Percentiles rank a stretch among this genome's conserved stretches.
These are phyloP conservation scores for Drosophila nr. perissopoda DNA, from an alignment of 2,888 invertebrate genomes.

Conservation along the genomic window DNA sequence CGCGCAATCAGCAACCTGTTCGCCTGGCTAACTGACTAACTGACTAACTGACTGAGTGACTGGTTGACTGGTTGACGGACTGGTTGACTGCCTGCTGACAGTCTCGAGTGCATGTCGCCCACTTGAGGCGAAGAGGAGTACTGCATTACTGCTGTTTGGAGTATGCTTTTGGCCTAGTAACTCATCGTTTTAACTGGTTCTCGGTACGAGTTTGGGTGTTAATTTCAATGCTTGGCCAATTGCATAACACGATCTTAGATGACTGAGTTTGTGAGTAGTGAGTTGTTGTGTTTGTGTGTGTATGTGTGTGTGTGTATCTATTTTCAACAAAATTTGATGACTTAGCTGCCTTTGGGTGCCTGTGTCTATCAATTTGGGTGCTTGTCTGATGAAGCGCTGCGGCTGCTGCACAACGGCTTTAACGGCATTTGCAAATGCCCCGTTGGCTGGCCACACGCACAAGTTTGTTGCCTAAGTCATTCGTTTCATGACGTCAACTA, in stretches of 20 bases:
- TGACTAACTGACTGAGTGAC: conserved; percentile 4
- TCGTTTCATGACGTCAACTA: conserved; percentile 74
- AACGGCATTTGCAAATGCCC: conserved; percentile 47
- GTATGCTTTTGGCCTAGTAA: conserved; percentile 26
- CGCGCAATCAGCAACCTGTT: conserved; percentile 28
- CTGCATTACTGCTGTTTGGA: background rate
- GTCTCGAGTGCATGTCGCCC: conserved; percentile 11
- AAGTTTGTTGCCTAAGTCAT: conserved; percentile 65
- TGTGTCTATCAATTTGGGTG: background rate
- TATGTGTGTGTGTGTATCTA: background rate
- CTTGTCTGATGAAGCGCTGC: conserved; percentile 13
- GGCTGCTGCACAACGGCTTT: conserved; percentile 14
- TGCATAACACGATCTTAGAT: conserved; percentile 43
- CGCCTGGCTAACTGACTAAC: conserved; percentile 1
- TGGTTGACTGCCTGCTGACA: conserved; percentile 10
- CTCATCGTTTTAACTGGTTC: conserved; percentile 6
- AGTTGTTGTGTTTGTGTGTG: background rate
- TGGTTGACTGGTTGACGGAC: background rate
- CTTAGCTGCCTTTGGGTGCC: conserved; percentile 10
- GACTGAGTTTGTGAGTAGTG: background rate
- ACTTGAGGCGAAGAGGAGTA: conserved; percentile 13
- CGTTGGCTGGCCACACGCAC: conserved; percentile 34
- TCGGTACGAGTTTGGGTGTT: conserved; percentile 25
- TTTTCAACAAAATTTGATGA: conserved; percentile 20
- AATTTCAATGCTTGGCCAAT: conserved; percentile 28